Evolutionary conservation across 2,113 vertebrate genomes (phyloP).

Genomic region (Phodopus roborovskii): DNA sequence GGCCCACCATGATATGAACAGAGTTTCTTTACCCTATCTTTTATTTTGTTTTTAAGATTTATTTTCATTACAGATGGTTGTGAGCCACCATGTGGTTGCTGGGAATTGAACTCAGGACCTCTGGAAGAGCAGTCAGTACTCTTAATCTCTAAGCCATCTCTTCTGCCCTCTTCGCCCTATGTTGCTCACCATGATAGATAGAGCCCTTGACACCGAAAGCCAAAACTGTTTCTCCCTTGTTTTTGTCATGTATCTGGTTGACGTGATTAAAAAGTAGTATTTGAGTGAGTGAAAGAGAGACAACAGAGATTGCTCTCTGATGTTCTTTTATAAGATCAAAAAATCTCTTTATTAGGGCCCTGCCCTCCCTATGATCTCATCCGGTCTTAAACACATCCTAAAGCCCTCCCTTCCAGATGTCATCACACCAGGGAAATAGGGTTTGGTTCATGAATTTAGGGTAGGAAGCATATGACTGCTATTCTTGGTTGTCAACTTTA

Average conservation of each 20-base stretch:
- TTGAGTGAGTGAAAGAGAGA: not conserved
- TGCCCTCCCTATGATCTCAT: fast-evolving
- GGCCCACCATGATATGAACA: not conserved
- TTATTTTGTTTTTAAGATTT: too few relatives aligned
- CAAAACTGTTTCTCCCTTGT: not conserved
- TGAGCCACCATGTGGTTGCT: too few relatives aligned
- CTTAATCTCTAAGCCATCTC: too few relatives aligned
- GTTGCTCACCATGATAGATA: not conserved
- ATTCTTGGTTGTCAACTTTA: not conserved
- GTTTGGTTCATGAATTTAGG: not conserved
- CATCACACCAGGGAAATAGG: too few relatives aligned
- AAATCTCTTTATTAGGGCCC: not conserved
- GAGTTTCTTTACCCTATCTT: not conserved
- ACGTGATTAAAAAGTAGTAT: not conserved
- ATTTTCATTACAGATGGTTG: too few relatives aligned
- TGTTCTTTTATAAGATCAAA: not conserved
- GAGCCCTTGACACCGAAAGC: not conserved
- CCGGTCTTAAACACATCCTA: not conserved
- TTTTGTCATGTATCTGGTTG: not conserved
- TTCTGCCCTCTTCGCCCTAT: too few relatives aligned
- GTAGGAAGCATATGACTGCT: not conserved
- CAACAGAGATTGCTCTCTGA: not conserved
- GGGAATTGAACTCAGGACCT: too few relatives aligned
- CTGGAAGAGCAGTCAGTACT: too few relatives aligned
- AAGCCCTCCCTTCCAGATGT: not conserved